phyloP scores from a whole-genome alignment of 2,113 vertebrate genomes.

The Terrapene triunguis region DNA sequence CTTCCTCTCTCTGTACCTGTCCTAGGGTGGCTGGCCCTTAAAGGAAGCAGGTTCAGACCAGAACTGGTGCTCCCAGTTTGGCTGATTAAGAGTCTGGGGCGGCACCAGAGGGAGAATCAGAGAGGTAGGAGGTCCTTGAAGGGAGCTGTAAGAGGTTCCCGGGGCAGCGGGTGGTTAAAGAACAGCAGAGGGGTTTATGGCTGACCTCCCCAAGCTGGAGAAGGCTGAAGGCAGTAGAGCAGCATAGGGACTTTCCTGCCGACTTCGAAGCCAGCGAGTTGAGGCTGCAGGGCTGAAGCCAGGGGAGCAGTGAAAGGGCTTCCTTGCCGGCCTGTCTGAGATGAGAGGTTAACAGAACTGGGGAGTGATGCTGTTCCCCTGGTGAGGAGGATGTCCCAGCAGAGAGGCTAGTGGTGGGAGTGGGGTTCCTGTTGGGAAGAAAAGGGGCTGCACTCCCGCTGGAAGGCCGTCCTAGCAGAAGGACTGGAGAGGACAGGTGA shows the following conservation, averaged over 20 bases:
- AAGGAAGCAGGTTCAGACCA: neutral
- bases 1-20: neutral
- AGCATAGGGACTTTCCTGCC: neutral
- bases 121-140: neutral
- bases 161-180: neutral
- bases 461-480: neutral
- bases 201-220: neutral
- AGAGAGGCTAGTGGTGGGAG: neutral
- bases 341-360: neutral
- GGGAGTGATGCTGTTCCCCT: neutral
- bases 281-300: neutral
- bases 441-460: neutral
- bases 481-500: neutral
- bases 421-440: neutral
- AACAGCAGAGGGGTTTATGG: neutral
- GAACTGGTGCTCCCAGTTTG: neutral
- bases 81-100: neutral
- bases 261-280: neutral
- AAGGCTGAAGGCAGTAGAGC: neutral
- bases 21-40: neutral
- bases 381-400: neutral
- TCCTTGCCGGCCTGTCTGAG: neutral
- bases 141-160: neutral
- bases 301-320: neutral
- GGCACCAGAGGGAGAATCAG: neutral